phyloP scores from a whole-genome alignment of 2,888 invertebrate genomes.

The Tholera decimalis region DNA sequence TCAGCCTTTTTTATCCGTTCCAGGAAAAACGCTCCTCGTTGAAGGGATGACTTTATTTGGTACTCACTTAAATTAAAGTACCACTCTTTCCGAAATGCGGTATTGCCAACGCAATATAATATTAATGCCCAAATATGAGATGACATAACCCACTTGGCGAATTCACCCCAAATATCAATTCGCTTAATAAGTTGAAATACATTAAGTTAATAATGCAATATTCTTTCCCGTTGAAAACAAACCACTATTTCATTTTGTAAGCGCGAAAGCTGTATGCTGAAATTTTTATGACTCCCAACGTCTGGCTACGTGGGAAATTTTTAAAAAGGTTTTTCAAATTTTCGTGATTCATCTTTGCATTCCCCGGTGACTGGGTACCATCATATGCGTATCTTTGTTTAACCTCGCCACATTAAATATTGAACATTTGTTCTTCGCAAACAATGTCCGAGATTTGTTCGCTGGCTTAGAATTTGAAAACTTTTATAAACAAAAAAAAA shows the following conservation, averaged over 20 bases:
- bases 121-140: conserved; percentile 37
- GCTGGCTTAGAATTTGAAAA: conserved; percentile 29
- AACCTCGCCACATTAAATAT: conserved; percentile 79
- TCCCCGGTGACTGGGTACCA: conserved; percentile 70
- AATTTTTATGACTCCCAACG: conserved; percentile 81
- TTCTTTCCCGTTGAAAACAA: conserved; percentile 72
- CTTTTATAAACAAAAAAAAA: conserved; percentile 21
- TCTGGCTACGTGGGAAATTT: conserved; percentile 77
- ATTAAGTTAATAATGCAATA: conserved; percentile 71
- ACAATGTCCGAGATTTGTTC: conserved; percentile 74
- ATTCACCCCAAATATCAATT: conserved; percentile 58
- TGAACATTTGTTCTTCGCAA: conserved; percentile 73
- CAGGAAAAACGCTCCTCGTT: conserved; percentile 36
- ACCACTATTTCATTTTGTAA: conserved; percentile 82
- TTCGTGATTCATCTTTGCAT: conserved; percentile 76
- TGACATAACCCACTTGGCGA: conserved; percentile 39
- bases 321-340: conserved; percentile 83
- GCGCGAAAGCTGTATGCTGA: conserved; percentile 81
- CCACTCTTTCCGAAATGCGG: conserved; percentile 39
- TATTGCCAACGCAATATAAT: conserved; percentile 44
- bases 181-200: conserved; percentile 72
- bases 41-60: conserved; percentile 22
- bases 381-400: conserved; percentile 77
- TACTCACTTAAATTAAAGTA: conserved; percentile 41
- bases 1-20: conserved; percentile 49